phyloP scores from a whole-genome alignment of 2,797 vertebrate species.

The Pseudopleuronectes americanus region DNA sequence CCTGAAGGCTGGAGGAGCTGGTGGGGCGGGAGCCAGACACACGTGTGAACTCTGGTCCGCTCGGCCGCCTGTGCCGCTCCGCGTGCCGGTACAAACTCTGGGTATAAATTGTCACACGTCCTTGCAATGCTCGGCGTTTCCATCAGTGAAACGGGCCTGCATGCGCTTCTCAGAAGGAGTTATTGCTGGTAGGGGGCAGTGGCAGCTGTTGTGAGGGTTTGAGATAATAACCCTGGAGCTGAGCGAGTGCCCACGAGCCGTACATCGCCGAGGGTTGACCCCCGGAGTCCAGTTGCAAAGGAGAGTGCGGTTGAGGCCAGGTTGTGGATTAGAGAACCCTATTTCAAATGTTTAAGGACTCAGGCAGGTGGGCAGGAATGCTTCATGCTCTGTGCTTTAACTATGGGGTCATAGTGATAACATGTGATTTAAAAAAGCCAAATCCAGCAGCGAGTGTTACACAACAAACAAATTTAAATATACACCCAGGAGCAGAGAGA shows the following conservation, averaged over 20 bases:
- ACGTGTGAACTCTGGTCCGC: slow-evolving; percentile 37
- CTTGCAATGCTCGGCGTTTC: slow-evolving; percentile 33
- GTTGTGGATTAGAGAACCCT: slow-evolving; percentile 54
- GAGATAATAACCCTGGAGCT: slow-evolving; percentile 68
- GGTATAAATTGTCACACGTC: slow-evolving; percentile 31
- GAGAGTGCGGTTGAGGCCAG: slow-evolving; percentile 58
- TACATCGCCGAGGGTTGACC: slow-evolving; percentile 55
- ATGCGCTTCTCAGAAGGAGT: slow-evolving; percentile 56
- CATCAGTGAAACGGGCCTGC: slow-evolving; percentile 47
- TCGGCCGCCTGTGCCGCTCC: slow-evolving; percentile 27
- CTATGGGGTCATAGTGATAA: not conserved
- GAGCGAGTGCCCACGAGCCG: slow-evolving; percentile 51
- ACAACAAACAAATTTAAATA: not conserved
- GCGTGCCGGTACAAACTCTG: slow-evolving; percentile 31
- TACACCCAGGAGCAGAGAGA: slow-evolving; percentile 2
- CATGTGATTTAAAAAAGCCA: not conserved
- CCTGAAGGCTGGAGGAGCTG: slow-evolving; percentile 38
- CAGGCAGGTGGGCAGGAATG: slow-evolving; percentile 36
- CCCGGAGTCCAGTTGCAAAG: slow-evolving; percentile 66
- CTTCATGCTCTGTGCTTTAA: slow-evolving; percentile 18
- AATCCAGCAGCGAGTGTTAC: slow-evolving; percentile 7
- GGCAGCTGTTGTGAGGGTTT: slow-evolving; percentile 72
- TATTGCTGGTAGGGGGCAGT: slow-evolving; percentile 58
- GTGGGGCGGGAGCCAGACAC: slow-evolving; percentile 28
- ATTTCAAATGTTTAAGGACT: slow-evolving; percentile 46